Evolutionary conservation across 2,113 vertebrate species (phyloP), one percentile per base, ranked within the genome.

Genomic region (Peucedramus taeniatus): DNA sequence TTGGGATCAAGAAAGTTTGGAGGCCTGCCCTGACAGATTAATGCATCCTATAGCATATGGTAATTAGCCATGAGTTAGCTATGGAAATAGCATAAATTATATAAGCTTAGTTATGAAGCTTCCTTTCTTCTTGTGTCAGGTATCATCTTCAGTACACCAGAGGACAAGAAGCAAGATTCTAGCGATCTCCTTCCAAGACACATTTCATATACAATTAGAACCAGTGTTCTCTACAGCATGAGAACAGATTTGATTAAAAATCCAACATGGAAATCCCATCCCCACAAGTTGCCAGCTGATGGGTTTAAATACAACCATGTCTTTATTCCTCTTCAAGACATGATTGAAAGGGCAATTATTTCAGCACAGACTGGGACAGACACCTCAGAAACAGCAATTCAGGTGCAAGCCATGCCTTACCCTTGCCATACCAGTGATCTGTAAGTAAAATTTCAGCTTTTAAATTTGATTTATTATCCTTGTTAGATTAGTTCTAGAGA

Each of bases 221-320:
- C 97, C 60, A 98, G 85, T 35, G 22, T 98, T 75, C 94, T 97
- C 19, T 96, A 98, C 5, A 98, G 98, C 85, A 96, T 98, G 97
- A 97, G 97, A 71, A 98, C 97, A 0, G 98, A 98, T 78, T 5
- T 96, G 74, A 87, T 96, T 39, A 90, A 97, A 96, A 98, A 97
- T 11, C 97, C 98, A 24, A 31, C 15, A 0, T 98, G 98, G 98
- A 98, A 97, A 91, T 97, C 97, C 21, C 97, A 98, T 69, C 98
- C 97, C 19, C 97, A 97, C 65, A 98, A 51, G 61, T 42, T 98
- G n/a, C 98, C 98, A 20, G 93, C 97, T 6, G 85, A 84, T 9
- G 97, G 96, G 4, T 98, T 98, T 93, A 98, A 96, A 68, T 98
- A 98, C 33, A 98, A 98, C 71, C 96, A 98, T n/a, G 59, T 98